Conservation (phyloP, 2,797 vertebrate species). For the Phylloscopus collybita region DNA sequence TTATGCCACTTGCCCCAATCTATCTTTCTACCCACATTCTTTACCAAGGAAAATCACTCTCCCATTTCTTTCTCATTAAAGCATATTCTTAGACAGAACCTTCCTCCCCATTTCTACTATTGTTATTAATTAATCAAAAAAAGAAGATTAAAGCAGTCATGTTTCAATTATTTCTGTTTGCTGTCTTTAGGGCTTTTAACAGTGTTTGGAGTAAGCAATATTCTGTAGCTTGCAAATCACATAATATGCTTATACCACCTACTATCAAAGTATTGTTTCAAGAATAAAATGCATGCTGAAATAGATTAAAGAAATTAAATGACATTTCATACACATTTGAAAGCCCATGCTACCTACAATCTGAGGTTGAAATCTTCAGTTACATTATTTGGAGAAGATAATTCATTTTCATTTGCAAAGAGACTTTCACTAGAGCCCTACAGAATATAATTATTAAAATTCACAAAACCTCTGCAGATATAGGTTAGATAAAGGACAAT, state of each 20-base stretch:
- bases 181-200: background rate
- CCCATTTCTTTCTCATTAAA: background rate
- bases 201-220: background rate
- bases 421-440: conserved; percentile 12
- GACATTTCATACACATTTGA: background rate
- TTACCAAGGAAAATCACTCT: background rate
- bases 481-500: background rate
- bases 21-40: background rate
- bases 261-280: background rate
- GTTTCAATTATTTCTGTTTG: background rate
- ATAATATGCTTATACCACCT: background rate
- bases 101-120: background rate
- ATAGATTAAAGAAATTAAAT: background rate
- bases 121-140: background rate
- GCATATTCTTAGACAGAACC: background rate
- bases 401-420: background rate
- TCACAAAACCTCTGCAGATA: background rate
- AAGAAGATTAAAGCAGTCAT: background rate
- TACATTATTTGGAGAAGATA: background rate
- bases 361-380: background rate
- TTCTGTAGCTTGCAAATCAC: background rate
- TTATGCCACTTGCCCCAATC: background rate
- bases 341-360: background rate
- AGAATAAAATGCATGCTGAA: background rate
- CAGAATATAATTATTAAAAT: background rate